Evolutionary conservation across 1,140 invertebrate species (phyloP).

Genomic region (Pteromalus puparum): DNA sequence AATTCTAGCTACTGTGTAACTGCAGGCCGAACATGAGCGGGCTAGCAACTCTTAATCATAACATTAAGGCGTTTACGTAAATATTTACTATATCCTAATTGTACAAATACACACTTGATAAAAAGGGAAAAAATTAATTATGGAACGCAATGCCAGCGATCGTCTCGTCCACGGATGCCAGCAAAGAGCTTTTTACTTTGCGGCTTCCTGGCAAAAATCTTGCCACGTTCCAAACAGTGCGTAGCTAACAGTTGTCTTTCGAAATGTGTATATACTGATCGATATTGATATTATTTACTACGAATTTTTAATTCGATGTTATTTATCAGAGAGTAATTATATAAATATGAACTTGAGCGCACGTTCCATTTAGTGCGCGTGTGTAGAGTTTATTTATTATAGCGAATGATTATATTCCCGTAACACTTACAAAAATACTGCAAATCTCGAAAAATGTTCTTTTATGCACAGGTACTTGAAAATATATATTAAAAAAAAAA

Average conservation of each 20-base stretch:
- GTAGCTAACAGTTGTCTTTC: constrained; percentile 32
- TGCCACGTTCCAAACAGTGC: neutral
- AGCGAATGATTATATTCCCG: constrained; percentile 39
- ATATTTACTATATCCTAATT: constrained; percentile 28
- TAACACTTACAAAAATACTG: constrained; percentile 3
- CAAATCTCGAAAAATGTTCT: constrained; percentile 48
- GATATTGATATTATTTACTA: constrained; percentile 38
- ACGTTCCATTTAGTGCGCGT: neutral
- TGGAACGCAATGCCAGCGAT: neutral
- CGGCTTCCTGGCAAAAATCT: neutral
- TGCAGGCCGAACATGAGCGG: neutral
- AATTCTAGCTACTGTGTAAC: constrained; percentile 14
- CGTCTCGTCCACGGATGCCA: neutral
- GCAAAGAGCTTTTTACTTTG: neutral
- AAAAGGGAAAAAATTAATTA: constrained; percentile 11
- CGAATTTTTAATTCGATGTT: constrained; percentile 25
- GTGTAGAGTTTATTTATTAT: constrained; percentile 38
- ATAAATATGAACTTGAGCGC: neutral
- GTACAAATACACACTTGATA: constrained; percentile 27
- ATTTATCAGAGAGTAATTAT: constrained; percentile 39
- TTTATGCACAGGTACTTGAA: constrained; percentile 35
- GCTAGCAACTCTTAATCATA: constrained; percentile 19
- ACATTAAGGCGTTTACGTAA: neutral
- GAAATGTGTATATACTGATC: constrained; percentile 47
- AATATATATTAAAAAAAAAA: constrained; percentile 52